Percentiles rank a stretch among this genome's conserved stretches.
Evolutionary conservation across 2,888 invertebrate genomes (phyloP).

Genomic region (Sesia apiformis): DNA sequence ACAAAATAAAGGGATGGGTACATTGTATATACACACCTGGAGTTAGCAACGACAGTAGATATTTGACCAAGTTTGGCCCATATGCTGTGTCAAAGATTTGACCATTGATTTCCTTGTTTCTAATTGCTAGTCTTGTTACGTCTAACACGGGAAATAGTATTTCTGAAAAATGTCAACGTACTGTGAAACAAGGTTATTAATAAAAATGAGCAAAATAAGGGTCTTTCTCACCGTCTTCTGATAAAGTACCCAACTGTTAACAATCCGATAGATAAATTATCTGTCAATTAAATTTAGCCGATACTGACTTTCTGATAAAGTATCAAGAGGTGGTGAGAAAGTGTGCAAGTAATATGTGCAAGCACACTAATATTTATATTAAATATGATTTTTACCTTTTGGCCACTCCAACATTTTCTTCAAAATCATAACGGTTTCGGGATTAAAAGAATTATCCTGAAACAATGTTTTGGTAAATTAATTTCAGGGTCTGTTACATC

Average conservation of each 20-base stretch:
- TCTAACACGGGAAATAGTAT: slow-evolving; percentile 93
- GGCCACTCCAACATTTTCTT: slow-evolving; percentile 82
- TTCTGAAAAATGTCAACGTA: slow-evolving; percentile 57
- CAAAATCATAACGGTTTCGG: slow-evolving; percentile 70
- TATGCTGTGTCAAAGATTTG: slow-evolving; percentile 55
- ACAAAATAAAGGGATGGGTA: too few relatives aligned
- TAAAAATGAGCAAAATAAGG: too few relatives aligned
- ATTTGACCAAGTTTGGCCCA: slow-evolving; percentile 50
- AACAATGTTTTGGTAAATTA: slow-evolving; percentile 15
- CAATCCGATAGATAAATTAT: too few relatives aligned
- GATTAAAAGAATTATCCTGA: slow-evolving; percentile 49
- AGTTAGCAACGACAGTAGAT: slow-evolving; percentile 41
- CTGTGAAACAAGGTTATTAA: too few relatives aligned
- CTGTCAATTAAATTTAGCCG: too few relatives aligned
- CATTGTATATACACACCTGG: slow-evolving; percentile 30
- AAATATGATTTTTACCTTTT: slow-evolving; percentile 62
- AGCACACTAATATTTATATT: too few relatives aligned
- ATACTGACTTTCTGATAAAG: too few relatives aligned
- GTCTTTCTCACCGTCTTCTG: too few relatives aligned
- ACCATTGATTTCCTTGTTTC: slow-evolving; percentile 76
- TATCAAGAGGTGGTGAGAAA: too few relatives aligned
- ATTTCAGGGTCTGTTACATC: too few relatives aligned
- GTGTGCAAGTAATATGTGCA: too few relatives aligned
- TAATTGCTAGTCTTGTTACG: slow-evolving; percentile 86
- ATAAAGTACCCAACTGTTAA: too few relatives aligned